A percentile compares a stretch with the other conserved stretches of the same genome.
phyloP scores from a whole-genome alignment of 2,888 invertebrate genomes.

The Bembecia ichneumoniformis region DNA sequence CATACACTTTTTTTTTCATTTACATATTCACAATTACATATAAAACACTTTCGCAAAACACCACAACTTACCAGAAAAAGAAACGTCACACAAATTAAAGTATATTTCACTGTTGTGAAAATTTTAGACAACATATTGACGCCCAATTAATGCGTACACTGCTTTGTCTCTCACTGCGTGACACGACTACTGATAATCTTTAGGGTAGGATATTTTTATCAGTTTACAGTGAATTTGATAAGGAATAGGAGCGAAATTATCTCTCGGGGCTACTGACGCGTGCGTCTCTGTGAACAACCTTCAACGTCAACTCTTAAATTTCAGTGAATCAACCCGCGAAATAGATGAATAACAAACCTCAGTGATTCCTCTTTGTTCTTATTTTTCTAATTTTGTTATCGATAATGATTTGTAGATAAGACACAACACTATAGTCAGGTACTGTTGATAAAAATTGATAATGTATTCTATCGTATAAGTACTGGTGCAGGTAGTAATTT shows the following conservation, averaged over 20 bases:
- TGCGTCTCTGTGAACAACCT: neutral
- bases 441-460: too few relatives aligned
- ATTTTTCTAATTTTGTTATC: too few relatives aligned
- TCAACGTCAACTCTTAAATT: neutral
- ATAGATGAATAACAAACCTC: too few relatives aligned
- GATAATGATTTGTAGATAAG: too few relatives aligned
- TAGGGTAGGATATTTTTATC: constrained; percentile 60
- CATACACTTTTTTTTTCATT: neutral
- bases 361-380: too few relatives aligned
- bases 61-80: constrained; percentile 55
- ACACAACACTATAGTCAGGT: too few relatives aligned
- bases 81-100: constrained; percentile 50
- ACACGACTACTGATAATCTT: constrained; percentile 23
- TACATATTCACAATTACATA: neutral
- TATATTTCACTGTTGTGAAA: constrained; percentile 61
- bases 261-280: constrained; percentile 24
- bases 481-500: too few relatives aligned
- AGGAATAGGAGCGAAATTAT: constrained; percentile 60
- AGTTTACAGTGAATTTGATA: constrained; percentile 58
- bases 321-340: neutral
- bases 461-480: too few relatives aligned
- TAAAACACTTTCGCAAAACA: neutral
- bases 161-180: constrained; percentile 13
- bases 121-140: constrained; percentile 57
- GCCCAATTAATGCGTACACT: constrained; percentile 1